Conservation (phyloP, 2,888 invertebrate genomes). For the Heteromyza rotundicornis region DNA sequence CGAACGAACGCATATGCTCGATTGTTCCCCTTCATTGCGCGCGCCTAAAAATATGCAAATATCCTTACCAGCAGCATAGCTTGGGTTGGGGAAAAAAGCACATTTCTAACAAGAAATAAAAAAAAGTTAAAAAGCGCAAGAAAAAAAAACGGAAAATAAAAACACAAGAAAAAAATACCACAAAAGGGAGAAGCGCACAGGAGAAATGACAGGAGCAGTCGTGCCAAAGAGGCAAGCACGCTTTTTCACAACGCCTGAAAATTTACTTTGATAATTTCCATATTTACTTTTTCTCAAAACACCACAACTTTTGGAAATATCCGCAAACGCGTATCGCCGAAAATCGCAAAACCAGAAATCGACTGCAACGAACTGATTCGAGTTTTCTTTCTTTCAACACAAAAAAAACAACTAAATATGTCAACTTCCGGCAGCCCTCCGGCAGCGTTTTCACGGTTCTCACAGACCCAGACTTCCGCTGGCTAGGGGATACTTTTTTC, state of each 20-base stretch:
- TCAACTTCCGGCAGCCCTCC: neutral
- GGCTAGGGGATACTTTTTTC: too few species aligned
- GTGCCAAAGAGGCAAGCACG: neutral
- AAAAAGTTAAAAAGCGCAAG: neutral
- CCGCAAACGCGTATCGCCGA: too few species aligned
- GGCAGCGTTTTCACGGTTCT: neutral
- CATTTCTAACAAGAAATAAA: neutral
- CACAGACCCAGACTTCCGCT: neutral
- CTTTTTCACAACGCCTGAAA: neutral
- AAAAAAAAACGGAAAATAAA: neutral
- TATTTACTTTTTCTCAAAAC: neutral
- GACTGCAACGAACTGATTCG: too few species aligned
- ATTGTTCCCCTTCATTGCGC: too few species aligned
- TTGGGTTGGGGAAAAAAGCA: neutral
- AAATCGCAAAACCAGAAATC: too few species aligned
- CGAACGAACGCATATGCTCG: neutral
- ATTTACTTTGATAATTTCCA: neutral
- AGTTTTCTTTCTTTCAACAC: too few species aligned
- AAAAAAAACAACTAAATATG: neutral
- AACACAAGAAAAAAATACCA: neutral
- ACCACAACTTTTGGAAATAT: too few species aligned
- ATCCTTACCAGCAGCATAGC: neutral
- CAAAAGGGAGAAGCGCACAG: too few species aligned
- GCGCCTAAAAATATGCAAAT: constrained; percentile 3
- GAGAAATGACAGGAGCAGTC: neutral